Base-by-base conservation (phyloP, 2,888 invertebrate species). In the Rhagonycha lutea region DNA sequence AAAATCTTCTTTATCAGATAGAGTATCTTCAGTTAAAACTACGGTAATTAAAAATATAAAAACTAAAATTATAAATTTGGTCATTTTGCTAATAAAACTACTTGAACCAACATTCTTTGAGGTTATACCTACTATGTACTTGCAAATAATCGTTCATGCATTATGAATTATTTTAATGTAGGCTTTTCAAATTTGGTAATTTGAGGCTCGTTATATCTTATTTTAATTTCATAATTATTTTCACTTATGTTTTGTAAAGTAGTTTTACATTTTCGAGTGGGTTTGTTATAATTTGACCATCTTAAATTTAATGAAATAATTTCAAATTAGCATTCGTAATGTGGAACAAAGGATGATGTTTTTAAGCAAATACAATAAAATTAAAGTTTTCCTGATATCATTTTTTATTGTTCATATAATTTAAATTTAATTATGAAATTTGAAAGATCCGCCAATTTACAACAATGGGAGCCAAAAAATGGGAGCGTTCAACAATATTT, bases 1-100 rank as follows among this genome's bases (percentile, higher is more conserved):
- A 73, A 76, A 71, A 71, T 74, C 69, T 14, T 65, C 63, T 24
- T 70, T 28, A 63, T 28, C 11, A 3, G 47, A 10, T 8, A 29
- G 18, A 14, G 18, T 23, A 26, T 60, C 7, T 23, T 18, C 18
- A 8, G 23, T 26, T 47, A 24, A 68, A 72, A 61, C 14, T 61
- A 61, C 4, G 47, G 12, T 71, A 26, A 71, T 62, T 71, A 14
- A 14, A 14, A 65, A 26, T 24, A 24, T 65, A 65, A 24, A 24
- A 24, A 18, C 12, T 65, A 65, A 14, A 23, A 24, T 65, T 65
- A 24, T 65, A 65, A 65, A 4, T 65, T 26, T 65, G 63, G 26
- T 24, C 23, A 65, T 65, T 24, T 24, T 65, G 12, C n/a, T n/a
- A 65, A 65, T 65, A 14, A 24, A 65, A 65, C 23, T 18, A 65